Evolutionary conservation across 2,113 vertebrate genomes (phyloP).

Genomic region (Raja brachyura): DNA sequence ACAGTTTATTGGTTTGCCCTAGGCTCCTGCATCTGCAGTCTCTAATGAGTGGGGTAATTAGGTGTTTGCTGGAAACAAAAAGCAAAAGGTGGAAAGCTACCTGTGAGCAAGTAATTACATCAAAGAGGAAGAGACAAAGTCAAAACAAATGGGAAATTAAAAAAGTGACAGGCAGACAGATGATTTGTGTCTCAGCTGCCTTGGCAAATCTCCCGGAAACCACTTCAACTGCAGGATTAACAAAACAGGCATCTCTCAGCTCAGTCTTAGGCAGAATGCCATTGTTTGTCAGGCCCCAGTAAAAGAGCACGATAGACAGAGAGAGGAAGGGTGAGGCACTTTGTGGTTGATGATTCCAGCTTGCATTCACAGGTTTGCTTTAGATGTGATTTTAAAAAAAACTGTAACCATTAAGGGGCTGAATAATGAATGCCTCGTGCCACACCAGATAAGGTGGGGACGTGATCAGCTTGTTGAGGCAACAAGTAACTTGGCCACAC

Average conservation of each 20-base stretch:
- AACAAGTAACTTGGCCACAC: background rate
- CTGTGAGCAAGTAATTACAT: background rate
- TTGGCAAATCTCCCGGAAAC: conserved; percentile 13
- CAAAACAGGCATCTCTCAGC: conserved; percentile 1
- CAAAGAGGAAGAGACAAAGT: background rate
- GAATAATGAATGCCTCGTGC: background rate
- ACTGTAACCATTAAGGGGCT: background rate
- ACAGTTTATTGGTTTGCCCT: too few species aligned
- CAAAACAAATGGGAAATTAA: background rate
- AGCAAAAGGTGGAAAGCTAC: background rate
- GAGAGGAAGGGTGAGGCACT: background rate
- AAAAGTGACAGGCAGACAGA: background rate
- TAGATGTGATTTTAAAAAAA: background rate
- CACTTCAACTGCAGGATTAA: conserved; percentile 20
- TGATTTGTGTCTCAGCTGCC: conserved; percentile 21
- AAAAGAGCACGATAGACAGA: background rate
- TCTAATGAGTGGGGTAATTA: background rate
- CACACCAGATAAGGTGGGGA: background rate
- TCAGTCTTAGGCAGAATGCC: background rate
- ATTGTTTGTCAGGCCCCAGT: background rate
- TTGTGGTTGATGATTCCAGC: background rate
- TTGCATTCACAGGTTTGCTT: background rate
- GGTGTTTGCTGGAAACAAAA: too few species aligned
- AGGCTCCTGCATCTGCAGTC: too few species aligned
- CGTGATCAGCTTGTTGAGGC: background rate